Evolutionary conservation across 2,888 invertebrate species (phyloP), one percentile per base, ranked within the genome.

Genomic region (Lomographa bimaculata): DNA sequence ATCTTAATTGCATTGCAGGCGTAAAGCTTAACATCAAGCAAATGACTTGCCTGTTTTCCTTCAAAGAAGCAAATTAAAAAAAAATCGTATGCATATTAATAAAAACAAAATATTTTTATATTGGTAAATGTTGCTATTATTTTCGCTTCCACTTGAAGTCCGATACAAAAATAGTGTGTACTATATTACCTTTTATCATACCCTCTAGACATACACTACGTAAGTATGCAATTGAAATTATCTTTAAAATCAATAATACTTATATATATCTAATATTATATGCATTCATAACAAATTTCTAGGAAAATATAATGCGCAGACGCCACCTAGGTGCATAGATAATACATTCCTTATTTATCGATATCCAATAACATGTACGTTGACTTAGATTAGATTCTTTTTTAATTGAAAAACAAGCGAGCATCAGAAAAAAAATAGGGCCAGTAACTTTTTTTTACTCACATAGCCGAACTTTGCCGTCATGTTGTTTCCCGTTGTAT

Each of bases 391-490:
- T 38, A 51, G 43, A 51, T 51, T 43, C 29, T 21, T 14, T 35
- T 26, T 34, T 28, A 38, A 46, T 46, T 46, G 14, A 42, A 29
- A 26, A 43, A 39, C 38, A 38, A 44, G 10, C 16, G 14, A 14
- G 14, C 3, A 2, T 14, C 3, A 14, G 14, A 14, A 3, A 2
- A 4, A 14, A 4, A 14, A 14, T 14, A 14, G 3, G 4, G 14
- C 14, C 4, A 14, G 14, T 4, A 3, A 4, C 14, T 4, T 14
- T n/a, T n/a, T n/a, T n/a, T n/a, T 54, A 89, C 90, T 82, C 72
- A 90, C 90, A 90, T 90, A 90, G 90, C 90, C 89, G 79, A 89
- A 86, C 86, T 89, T 89, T 90, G 89, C 90, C 90, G 90, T 90
- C 90, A 90, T 90, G 90, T 86, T 90, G 89, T 84, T 86, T 84